Evolutionary conservation across 2,113 vertebrate genomes (phyloP).

Genomic region (Raja brachyura): DNA sequence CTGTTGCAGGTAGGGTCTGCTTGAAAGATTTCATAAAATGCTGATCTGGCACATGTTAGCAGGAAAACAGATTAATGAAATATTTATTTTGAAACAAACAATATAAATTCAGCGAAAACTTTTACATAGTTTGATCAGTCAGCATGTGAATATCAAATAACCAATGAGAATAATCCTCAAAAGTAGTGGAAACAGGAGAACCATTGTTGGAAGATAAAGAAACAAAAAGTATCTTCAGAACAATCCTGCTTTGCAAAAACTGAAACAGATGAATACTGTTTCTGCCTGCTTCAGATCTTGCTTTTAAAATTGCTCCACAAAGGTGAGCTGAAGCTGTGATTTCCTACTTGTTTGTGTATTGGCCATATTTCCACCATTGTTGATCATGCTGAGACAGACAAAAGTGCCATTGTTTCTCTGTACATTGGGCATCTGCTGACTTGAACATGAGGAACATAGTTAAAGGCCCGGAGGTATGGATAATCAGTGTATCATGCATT

Average conservation of each 20-base stretch:
- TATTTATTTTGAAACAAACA: background rate
- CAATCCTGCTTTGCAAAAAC: background rate
- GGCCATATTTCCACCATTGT: background rate
- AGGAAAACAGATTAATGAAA: background rate
- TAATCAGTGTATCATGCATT: background rate
- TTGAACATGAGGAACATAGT: background rate
- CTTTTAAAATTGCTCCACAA: background rate
- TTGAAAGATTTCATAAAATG: background rate
- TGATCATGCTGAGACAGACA: background rate
- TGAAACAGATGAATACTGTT: background rate
- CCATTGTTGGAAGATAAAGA: background rate
- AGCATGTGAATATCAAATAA: background rate
- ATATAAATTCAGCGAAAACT: background rate
- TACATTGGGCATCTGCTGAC: background rate
- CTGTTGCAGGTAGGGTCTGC: background rate
- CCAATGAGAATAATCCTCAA: background rate
- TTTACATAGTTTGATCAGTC: background rate
- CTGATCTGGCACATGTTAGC: background rate
- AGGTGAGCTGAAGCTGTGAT: background rate
- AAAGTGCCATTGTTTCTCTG: background rate
- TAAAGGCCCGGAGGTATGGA: background rate
- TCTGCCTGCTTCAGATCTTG: background rate
- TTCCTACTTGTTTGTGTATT: background rate
- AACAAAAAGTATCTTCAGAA: background rate
- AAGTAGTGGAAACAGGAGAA: background rate